A percentile compares a stretch with the other conserved stretches of the same genome.
These are phyloP conservation scores for Calameuta pallipes DNA, from an alignment of 2,888 invertebrate species.

Conservation along the genomic window DNA sequence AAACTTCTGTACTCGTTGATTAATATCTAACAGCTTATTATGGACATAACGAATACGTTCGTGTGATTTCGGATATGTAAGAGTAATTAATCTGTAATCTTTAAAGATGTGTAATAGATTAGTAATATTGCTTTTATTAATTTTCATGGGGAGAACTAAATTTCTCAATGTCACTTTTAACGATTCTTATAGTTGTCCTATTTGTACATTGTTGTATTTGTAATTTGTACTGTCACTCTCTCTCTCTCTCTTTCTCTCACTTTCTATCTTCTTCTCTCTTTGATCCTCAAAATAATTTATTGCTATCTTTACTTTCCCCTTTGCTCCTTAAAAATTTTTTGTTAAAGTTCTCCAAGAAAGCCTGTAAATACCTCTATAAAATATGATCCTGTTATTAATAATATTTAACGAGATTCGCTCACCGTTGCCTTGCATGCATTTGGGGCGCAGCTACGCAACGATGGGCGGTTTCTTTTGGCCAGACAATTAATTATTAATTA, in stretches of 20 bases:
- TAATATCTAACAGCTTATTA: not conserved
- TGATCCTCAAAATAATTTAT: not conserved
- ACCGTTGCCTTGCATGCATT: not conserved
- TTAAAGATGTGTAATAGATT: not conserved
- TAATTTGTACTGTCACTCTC: not conserved
- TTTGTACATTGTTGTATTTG: not conserved
- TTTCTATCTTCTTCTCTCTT: not conserved
- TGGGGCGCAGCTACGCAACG: not conserved
- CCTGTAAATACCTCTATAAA: not conserved
- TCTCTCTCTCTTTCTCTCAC: not conserved
- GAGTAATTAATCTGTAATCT: not conserved
- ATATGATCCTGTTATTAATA: not conserved
- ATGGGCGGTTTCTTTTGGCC: not conserved
- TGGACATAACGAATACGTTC: not conserved
- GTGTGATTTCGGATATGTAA: not conserved
- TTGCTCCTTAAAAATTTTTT: not conserved
- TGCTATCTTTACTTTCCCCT: too few species aligned
- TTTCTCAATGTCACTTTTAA: not conserved
- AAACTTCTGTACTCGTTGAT: not conserved
- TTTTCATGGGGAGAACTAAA: not conserved
- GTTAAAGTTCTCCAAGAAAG: not conserved
- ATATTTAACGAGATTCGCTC: not conserved
- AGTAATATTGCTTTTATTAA: not conserved
- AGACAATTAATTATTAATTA: not conserved
- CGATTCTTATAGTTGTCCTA: not conserved